These are phyloP conservation scores for Autographa gamma DNA, from an alignment of 2,888 invertebrate genomes.

Conservation along the genomic window DNA sequence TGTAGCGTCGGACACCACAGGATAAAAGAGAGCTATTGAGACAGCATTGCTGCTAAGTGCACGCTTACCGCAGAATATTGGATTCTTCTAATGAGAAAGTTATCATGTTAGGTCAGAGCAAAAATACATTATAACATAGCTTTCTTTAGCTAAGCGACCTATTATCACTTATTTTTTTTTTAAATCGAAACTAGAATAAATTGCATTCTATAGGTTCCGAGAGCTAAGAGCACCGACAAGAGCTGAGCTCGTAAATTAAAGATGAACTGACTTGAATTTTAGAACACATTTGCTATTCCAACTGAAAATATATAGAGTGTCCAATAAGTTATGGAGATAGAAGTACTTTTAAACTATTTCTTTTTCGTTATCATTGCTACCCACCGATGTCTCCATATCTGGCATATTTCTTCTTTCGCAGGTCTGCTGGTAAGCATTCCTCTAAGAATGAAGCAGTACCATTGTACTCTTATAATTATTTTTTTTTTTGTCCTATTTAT, in stretches of 20 bases:
- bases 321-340: no score
- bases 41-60: not conserved
- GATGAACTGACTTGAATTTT: not conserved
- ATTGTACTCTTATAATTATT: no score
- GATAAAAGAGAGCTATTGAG: not conserved
- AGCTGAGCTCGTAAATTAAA: conserved; percentile 3
- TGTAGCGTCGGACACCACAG: not conserved
- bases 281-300: not conserved
- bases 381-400: no score
- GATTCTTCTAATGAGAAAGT: not conserved
- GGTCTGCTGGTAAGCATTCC: no score
- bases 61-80: not conserved
- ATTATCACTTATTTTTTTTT: not conserved
- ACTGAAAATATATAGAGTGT: not conserved
- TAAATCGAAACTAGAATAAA: not conserved
- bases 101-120: not conserved
- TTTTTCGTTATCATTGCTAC: no score
- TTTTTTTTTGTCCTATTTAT: no score
- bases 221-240: not conserved
- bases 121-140: not conserved
- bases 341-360: no score
- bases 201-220: not conserved
- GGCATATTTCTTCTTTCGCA: no score
- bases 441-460: no score
- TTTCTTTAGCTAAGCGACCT: no score